Evolutionary conservation across 2,113 vertebrate genomes (phyloP).

Genomic region (Callopanchax toddi): DNA sequence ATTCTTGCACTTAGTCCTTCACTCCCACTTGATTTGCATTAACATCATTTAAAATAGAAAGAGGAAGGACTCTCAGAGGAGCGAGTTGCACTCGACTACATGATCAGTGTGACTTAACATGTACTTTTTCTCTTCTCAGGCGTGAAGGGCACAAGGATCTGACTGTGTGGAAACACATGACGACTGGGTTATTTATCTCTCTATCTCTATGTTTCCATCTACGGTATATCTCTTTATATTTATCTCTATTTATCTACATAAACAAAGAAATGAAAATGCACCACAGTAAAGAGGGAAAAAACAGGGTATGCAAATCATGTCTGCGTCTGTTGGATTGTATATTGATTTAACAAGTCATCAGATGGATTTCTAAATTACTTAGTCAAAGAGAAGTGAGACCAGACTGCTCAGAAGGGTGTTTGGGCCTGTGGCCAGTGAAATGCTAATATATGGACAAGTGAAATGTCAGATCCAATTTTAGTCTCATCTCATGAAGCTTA

Average conservation of each 20-base stretch:
- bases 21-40: conserved; percentile 68
- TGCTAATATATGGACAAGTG: conserved; percentile 27
- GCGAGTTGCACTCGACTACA: conserved; percentile 45
- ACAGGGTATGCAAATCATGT: not conserved
- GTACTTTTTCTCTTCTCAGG: conserved; percentile 49
- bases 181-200: conserved; percentile 4
- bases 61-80: conserved; percentile 48
- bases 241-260: not conserved
- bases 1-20: conserved; percentile 49
- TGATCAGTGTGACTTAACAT: conserved; percentile 63
- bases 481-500: conserved; percentile 37
- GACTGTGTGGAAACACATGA: conserved; percentile 38
- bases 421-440: conserved; percentile 21
- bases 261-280: not conserved
- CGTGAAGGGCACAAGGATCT: conserved; percentile 59
- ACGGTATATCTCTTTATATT: too few species aligned
- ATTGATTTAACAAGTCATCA: conserved; percentile 40
- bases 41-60: conserved; percentile 62
- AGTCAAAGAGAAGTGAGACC: conserved; percentile 19
- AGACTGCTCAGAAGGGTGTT: conserved; percentile 16
- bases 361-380: conserved; percentile 15
- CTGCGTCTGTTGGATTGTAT: conserved; percentile 5
- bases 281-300: not conserved
- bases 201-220: too few species aligned
- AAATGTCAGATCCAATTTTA: conserved; percentile 57